Evolutionary conservation across 2,113 vertebrate species (phyloP), one percentile per base, ranked within the genome.

Genomic region (Trachemys scripta): DNA sequence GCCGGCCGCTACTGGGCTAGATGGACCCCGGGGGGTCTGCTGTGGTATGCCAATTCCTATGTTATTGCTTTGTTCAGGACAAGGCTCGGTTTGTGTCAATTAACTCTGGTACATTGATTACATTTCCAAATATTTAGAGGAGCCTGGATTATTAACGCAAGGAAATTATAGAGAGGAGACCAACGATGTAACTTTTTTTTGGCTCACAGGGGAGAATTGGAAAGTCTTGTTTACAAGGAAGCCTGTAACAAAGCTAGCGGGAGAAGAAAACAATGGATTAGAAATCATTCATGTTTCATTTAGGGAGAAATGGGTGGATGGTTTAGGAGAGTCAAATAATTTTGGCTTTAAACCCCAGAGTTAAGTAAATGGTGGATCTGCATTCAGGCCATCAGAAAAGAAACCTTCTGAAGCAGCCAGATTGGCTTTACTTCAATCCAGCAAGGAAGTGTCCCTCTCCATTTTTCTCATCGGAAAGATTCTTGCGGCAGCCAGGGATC

Each of bases 391-490:
- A 78, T 62, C 72, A 45, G 72, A 85, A 65, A 24, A 83, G 49
- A 90, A 91, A n/a, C 27, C 49, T 35, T 49, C 25, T 10, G 75
- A 91, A 90, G 86, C 53, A 88, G 80, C 91, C 85, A 91, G 95
- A 88, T 85, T 85, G 81, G 69, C 51, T 62, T 95, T 81, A 91
- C 57, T 82, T 93, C 92, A 94, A 89, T 85, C 80, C 89, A 85
- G 92, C 85, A 49, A 65, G 81, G 87, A 96, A 88, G 35, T 0
- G 0, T 17, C 76, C 94, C 84, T 89, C 31, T 8, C 72, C 47
- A 50, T 92, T 78, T 17, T 50, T 89, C 87, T 94, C 91, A 90
- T 91, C 75, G 84, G 76, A 88, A 76, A 85, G 90, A 93, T 59
- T 93, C 79, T 80, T 82, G 57, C 56, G 59, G 84, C 49, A 96